These are phyloP conservation scores for Denticeps clupeoides DNA, from an alignment of 2,797 vertebrate species.

Conservation along the genomic window DNA sequence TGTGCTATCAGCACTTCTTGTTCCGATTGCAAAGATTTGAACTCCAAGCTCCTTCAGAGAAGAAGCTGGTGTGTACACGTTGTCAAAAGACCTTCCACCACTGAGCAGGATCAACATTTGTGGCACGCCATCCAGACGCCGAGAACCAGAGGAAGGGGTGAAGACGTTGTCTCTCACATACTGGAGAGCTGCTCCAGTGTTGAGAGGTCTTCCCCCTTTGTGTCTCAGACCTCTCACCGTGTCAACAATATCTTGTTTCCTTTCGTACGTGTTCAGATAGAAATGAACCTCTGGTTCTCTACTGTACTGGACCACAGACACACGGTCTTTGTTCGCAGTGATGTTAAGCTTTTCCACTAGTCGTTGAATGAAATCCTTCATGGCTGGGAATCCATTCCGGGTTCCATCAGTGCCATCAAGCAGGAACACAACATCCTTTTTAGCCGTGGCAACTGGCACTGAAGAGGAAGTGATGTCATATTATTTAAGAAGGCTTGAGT, in stretches of 20 bases:
- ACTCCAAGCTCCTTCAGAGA: constrained; percentile 17
- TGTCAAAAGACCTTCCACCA: constrained; percentile 19
- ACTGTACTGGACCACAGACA: constrained; percentile 29
- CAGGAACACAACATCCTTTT: constrained; percentile 52
- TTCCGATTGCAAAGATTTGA: constrained; percentile 12
- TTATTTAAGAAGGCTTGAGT: too few species aligned
- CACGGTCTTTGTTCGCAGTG: constrained; percentile 15
- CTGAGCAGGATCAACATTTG: constrained; percentile 29
- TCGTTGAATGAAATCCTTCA: constrained; percentile 15
- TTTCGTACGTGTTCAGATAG: constrained; percentile 15
- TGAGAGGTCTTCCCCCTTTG: constrained; percentile 18
- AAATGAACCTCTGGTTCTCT: constrained; percentile 9
- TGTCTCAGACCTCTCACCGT: constrained; percentile 7
- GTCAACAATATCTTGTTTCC: constrained; percentile 4
- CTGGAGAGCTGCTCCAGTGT: constrained; percentile 23
- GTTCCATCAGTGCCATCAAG: constrained; percentile 57
- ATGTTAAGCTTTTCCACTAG: constrained; percentile 18
- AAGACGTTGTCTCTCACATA: constrained; percentile 47
- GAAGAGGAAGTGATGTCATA: constrained; percentile 7
- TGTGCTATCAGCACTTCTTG: constrained; percentile 27
- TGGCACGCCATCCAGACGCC: constrained; percentile 55
- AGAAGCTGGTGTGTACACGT: constrained; percentile 13
- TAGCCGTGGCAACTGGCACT: constrained; percentile 14
- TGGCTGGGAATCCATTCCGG: constrained; percentile 40
- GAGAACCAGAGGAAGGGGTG: constrained; percentile 59